phyloP scores from a whole-genome alignment of 2,888 invertebrate genomes.

The Cataglyphis rosenhaueri region DNA sequence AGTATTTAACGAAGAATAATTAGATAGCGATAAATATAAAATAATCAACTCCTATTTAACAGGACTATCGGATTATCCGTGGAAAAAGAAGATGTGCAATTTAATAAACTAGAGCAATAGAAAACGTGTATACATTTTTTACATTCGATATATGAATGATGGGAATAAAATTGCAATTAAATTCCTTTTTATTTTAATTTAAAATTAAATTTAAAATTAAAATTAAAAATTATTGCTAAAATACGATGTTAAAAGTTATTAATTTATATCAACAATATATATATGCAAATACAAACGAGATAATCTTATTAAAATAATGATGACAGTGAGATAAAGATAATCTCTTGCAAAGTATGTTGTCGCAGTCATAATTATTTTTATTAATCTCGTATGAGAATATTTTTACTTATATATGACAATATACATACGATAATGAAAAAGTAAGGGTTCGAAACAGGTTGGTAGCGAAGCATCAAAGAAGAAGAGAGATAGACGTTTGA shows the following conservation, averaged over 20 bases:
- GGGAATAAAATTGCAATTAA: not conserved
- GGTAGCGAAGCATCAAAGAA: conserved; percentile 67
- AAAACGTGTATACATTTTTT: not conserved
- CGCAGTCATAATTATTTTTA: not conserved
- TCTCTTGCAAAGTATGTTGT: not conserved
- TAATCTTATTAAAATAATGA: not conserved
- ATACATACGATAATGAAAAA: conserved; percentile 24
- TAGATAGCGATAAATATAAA: conserved; percentile 62
- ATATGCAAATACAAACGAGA: not conserved
- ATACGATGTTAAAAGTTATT: not conserved
- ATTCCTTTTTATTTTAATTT: not conserved
- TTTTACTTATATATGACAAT: conserved; percentile 2
- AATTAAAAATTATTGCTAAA: not conserved
- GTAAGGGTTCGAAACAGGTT: conserved; percentile 47
- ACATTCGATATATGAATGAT: not conserved
- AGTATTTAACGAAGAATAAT: conserved; percentile 61
- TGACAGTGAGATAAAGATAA: not conserved
- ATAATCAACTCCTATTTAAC: conserved; percentile 49
- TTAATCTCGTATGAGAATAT: not conserved
- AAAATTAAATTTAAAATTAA: too few species aligned
- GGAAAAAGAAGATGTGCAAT: conserved; percentile 17
- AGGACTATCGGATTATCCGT: conserved; percentile 3
- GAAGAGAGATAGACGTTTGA: conserved; percentile 66
- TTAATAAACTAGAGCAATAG: conserved; percentile 20
- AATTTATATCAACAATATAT: not conserved